A percentile compares a stretch with the other conserved stretches of the same genome.
Conservation (phyloP, 1,140 invertebrate genomes). For the Drosophila pandora region DNA sequence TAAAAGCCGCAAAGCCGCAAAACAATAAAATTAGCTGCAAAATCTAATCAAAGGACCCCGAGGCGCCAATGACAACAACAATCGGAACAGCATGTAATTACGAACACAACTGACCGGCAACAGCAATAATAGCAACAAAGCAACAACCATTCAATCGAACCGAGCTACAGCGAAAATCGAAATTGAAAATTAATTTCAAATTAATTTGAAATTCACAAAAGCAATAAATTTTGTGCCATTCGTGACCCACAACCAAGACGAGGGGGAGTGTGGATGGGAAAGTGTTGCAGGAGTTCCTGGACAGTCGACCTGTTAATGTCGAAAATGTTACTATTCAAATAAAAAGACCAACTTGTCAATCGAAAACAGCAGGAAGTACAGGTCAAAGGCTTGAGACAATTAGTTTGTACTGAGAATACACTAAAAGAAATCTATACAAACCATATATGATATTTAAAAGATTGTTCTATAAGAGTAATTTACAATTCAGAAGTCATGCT, state of each 20-base stretch:
- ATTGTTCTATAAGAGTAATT: too few relatives aligned
- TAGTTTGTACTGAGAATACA: not conserved
- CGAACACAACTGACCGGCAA: conserved; percentile 24
- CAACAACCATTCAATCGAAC: conserved; percentile 28
- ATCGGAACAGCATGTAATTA: conserved; percentile 61
- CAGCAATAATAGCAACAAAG: conserved; percentile 13
- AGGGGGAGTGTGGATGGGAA: not conserved
- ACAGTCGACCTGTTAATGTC: conserved; percentile 48
- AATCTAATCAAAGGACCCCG: conserved; percentile 75
- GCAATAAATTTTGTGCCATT: conserved; percentile 66
- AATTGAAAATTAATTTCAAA: conserved; percentile 80
- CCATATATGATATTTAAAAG: not conserved
- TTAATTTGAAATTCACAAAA: conserved; percentile 77
- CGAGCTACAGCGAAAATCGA: conserved; percentile 52
- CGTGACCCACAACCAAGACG: conserved; percentile 52
- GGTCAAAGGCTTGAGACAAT: not conserved
- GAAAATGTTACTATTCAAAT: conserved; percentile 57
- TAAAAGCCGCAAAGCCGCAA: conserved; percentile 53
- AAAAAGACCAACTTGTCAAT: conserved; percentile 47
- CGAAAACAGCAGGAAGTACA: not conserved
- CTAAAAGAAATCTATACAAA: not conserved
- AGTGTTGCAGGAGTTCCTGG: conserved; percentile 1
- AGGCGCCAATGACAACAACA: conserved; percentile 62
- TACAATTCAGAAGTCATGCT: not conserved
- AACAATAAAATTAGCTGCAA: conserved; percentile 72